Evolutionary conservation across 2,113 vertebrate genomes (phyloP), one percentile per base, ranked within the genome.

Genomic region (Salminus brasiliensis): DNA sequence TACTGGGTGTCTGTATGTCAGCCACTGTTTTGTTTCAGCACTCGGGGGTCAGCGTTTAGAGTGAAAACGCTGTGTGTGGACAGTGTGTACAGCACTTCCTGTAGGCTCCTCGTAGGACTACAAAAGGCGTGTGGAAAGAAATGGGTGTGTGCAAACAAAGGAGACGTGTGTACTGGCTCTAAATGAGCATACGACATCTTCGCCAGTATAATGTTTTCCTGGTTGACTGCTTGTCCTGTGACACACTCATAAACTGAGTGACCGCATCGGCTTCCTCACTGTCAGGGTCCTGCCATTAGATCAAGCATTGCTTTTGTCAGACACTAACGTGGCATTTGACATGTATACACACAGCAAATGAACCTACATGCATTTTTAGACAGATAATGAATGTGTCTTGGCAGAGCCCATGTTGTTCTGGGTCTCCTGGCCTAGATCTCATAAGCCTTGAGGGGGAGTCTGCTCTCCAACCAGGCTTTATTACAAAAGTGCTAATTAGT

Each of bases 1-100:
- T 67, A n/a, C n/a, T n/a, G n/a, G n/a, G n/a, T n/a, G n/a, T 59
- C 57, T 74, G 65, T 62, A 32, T 18, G 57, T 65, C 55, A 80
- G 49, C 73, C 63, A 41, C 59, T 80, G 47, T 29, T 72, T 81
- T 53, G 59, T 76, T 41, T 67, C 32, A 27, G 53, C 39, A 39
- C 32, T 39, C n/a, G 55, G 15, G 32, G 4, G 34, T 25, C n/a
- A 25, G 23, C 5, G 6, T 43, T 27, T 41, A 25, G 6, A 43
- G 11, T 23, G 16, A 66, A 39, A 60, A 23, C 43, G 3, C 25
- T 41, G 55, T 43, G 36, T 30, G 25, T n/a, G 27, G 18, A 23
- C 0, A 23, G 29, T 52, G 3, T 53, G 29, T 62, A 18, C 29
- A 49, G 18, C 18, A 47, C 4, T 27, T 45, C 25, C 23, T 45